phyloP scores from a whole-genome alignment of 1,140 invertebrate genomes.

The Pogonomyrmex californicus region DNA sequence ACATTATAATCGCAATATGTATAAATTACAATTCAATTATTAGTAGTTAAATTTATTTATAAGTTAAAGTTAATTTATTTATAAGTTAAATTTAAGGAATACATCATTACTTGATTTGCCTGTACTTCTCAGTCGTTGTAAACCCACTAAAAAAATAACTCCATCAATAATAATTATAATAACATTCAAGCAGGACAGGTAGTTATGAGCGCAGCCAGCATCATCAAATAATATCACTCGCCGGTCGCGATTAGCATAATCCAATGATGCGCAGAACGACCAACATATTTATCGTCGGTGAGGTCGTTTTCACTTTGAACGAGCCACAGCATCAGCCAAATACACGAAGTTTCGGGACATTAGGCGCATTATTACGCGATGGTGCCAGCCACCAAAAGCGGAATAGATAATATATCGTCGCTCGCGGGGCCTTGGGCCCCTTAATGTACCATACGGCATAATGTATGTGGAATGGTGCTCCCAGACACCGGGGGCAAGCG shows the following conservation, averaged over 20 bases:
- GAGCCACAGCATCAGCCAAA: slow-evolving; percentile 54
- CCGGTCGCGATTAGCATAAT: slow-evolving; percentile 78
- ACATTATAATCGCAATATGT: neutral
- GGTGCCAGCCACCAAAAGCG: slow-evolving; percentile 72
- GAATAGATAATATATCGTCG: slow-evolving; percentile 78
- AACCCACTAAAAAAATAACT: neutral
- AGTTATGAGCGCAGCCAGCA: slow-evolving; percentile 31
- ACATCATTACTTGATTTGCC: neutral
- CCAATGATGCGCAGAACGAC: slow-evolving; percentile 72
- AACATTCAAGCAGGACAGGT: slow-evolving; percentile 22
- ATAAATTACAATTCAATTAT: no score
- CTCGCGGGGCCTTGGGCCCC: slow-evolving; percentile 67
- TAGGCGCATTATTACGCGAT: slow-evolving; percentile 75
- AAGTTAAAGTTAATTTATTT: neutral
- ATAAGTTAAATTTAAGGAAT: neutral
- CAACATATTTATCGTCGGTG: slow-evolving; percentile 75
- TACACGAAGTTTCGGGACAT: slow-evolving; percentile 72
- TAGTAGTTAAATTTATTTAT: neutral
- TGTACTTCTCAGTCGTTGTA: neutral
- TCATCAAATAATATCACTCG: slow-evolving; percentile 73
- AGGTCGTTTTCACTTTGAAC: slow-evolving; percentile 70
- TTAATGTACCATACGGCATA: slow-evolving; percentile 71
- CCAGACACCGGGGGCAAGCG: slow-evolving; percentile 46
- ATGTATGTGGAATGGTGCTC: slow-evolving; percentile 74
- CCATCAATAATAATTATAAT: slow-evolving; percentile 49